Base-by-base conservation (phyloP, 2,888 invertebrate genomes). In the Anthophora plumipes region DNA sequence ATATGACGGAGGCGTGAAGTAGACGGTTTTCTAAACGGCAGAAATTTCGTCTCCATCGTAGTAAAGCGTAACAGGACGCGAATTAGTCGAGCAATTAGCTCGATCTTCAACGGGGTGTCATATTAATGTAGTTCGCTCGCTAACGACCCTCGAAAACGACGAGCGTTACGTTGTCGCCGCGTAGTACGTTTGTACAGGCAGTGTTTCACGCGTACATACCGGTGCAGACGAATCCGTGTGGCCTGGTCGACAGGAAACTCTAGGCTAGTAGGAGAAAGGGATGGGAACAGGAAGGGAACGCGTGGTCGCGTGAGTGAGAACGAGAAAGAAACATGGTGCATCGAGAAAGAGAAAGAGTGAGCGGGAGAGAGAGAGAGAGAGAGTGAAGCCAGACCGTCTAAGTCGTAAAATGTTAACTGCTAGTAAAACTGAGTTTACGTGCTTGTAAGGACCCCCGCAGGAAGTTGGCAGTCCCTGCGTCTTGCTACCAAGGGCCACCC, bases 371-470 rank as follows among this genome's bases (percentile, higher is more conserved):
- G 31, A 31, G 31, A 31, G 31, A 31, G 31, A 31, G 31, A 31
- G 31, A 31, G 31, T 3, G 31, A 31, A 80, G 88, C 90, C 92
- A 90, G 89, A 89, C 90, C 92, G 91, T 90, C 90, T 84, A 83
- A 90, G 90, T 93, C 93, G 93, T 93, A 93, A 93, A 93, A 93
- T 90, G 90, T 92, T 93, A 93, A 93, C 92, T 93, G 92, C 91
- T 91, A 92, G 93, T 93, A 93, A 93, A 93, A 91, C 90, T 89
- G 91, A 92, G 92, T 93, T 93, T 93, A 93, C 92, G 93, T 89
- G 91, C 91, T 91, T 92, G 93, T 93, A 92, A 93, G 92, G 91
- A 92, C 90, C 91, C 91, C 90, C 90, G 88, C 78, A 84, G 88
- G 90, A 91, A 85, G 86, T 84, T 87, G 80, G 76, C 76, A 83